A percentile compares a stretch with the other conserved stretches of the same genome.
phyloP scores from a whole-genome alignment of 2,797 vertebrate genomes.

The Anguilla megastoma region DNA sequence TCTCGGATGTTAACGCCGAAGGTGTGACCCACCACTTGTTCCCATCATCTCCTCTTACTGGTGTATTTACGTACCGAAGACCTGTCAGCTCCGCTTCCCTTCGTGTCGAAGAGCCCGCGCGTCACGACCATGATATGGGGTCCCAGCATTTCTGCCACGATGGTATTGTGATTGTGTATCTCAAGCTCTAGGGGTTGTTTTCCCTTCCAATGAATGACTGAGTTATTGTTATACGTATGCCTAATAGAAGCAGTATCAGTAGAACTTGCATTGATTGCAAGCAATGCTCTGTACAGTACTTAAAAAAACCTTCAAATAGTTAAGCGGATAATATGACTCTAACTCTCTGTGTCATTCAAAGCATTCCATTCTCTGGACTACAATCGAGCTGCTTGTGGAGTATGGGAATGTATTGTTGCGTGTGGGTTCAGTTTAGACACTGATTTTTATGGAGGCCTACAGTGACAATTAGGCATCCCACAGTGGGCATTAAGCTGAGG shows the following conservation, averaged over 20 bases:
- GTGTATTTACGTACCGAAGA: not conserved
- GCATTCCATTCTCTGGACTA: conserved; percentile 28
- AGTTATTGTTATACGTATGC: not conserved
- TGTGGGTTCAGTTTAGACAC: conserved; percentile 24
- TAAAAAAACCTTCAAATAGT: conserved; percentile 6
- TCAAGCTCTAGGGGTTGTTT: not conserved
- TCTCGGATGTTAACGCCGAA: conserved; percentile 21
- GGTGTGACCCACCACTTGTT: conserved; percentile 26
- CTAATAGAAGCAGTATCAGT: too few species aligned
- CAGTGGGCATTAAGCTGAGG: conserved; percentile 18
- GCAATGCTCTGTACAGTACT: not conserved
- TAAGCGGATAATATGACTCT: not conserved
- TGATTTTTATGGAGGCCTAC: conserved; percentile 18
- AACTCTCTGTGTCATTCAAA: conserved; percentile 15
- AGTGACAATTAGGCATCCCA: not conserved
- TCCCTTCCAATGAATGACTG: not conserved
- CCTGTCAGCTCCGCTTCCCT: not conserved
- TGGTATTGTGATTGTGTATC: not conserved
- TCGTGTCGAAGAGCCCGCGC: not conserved
- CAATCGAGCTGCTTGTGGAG: conserved; percentile 17
- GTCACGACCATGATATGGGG: not conserved
- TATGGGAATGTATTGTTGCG: conserved; percentile 4
- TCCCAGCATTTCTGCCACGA: not conserved
- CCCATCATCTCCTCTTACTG: not conserved
- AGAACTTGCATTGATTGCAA: not conserved